Evolutionary conservation across 2,113 vertebrate genomes (phyloP), one percentile per base, ranked within the genome.

Genomic region (Rhinogobius similis): DNA sequence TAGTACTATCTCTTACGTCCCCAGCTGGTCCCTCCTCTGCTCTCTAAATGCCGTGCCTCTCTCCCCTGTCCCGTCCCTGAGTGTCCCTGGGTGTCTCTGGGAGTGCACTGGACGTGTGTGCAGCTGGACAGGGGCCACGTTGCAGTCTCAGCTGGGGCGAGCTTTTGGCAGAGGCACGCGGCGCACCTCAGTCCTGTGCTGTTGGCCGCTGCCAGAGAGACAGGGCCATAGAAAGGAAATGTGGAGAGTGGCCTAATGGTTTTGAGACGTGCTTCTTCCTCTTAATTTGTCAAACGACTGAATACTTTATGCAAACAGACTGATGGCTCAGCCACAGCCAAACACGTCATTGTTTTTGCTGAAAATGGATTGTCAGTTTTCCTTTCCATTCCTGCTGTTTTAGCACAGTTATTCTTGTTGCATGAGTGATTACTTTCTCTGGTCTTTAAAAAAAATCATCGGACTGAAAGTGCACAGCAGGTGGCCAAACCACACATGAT

Each of bases 131-230:
- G 8, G 67, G 69, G 74, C 83, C 86, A 83, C 5, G 24, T 68
- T 81, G 86, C 81, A 81, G 82, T 78, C 77, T 86, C 79, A 72
- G 72, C 69, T 68, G 75, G 76, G 74, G 76, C 62, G 10, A 24
- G 38, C 24, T 64, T 67, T 76, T 76, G 64, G 78, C 78, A 13
- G 38, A 29, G 58, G 73, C 4, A 48, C 23, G 71, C 11, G 16
- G 23, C 29, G 63, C 3, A 38, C 56, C 61, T 75, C 79, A 63
- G 53, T 43, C 67, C 55, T 21, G 62, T 63, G 64, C 38, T 62
- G 38, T 72, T 14, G 0, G 59, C 39, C 61, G 29, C 71, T 72
- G 73, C 65, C 73, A 75, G 67, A 52, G 72, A 71, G 29, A 62
- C 73, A 16, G 32, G 43, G 36, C 50, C 36, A 53, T 46, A 43